Percentiles rank a stretch among this genome's conserved stretches.
Evolutionary conservation across 2,888 invertebrate genomes (phyloP).

Genomic region (Bombyx huttoni): DNA sequence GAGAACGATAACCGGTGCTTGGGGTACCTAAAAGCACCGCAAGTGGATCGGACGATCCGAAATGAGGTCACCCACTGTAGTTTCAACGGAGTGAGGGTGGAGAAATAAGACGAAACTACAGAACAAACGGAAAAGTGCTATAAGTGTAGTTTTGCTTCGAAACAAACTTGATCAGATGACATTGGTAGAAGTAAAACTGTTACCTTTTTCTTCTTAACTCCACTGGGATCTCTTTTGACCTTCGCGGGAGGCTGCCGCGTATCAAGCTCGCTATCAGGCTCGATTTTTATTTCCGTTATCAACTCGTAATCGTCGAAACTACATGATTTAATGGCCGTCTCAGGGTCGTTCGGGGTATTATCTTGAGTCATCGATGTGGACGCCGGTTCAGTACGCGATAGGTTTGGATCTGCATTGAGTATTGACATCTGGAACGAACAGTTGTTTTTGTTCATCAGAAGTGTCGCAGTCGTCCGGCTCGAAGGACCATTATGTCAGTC

Average conservation of each 20-base stretch:
- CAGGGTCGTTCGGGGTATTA: not conserved
- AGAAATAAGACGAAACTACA: too few species aligned
- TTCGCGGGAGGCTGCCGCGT: conserved; percentile 20
- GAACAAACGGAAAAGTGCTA: too few species aligned
- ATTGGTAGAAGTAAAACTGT: not conserved
- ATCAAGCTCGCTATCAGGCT: conserved; percentile 32
- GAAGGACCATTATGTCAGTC: not conserved
- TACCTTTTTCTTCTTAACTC: not conserved
- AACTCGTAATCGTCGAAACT: conserved; percentile 3
- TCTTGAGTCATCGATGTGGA: not conserved
- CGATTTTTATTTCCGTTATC: conserved; percentile 30
- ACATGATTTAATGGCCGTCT: not conserved
- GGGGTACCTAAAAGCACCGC: too few species aligned
- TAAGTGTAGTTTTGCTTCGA: too few species aligned
- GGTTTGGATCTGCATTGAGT: not conserved
- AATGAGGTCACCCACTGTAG: too few species aligned
- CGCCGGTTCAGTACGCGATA: not conserved
- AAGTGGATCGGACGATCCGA: too few species aligned
- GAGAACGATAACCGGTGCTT: too few species aligned
- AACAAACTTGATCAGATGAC: too few species aligned
- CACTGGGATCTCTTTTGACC: not conserved
- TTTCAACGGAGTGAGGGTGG: too few species aligned
- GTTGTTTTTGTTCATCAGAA: not conserved
- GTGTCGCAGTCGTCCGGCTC: not conserved
- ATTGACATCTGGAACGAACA: not conserved